Conservation (phyloP, 2,113 vertebrate genomes). For the Cheirogaleus medius region DNA sequence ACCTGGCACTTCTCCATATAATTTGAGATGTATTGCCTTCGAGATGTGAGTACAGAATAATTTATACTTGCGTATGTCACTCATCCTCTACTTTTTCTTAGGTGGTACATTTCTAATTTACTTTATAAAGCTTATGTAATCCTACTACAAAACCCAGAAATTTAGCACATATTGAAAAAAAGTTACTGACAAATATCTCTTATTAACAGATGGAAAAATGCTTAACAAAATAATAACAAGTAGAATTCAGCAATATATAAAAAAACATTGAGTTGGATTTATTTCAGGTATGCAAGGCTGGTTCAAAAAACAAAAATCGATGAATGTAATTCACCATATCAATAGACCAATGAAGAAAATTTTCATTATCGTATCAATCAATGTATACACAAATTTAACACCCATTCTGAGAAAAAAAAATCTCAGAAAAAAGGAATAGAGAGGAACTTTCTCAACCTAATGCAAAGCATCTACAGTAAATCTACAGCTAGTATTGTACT, state of each 20-base stretch:
- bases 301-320: not conserved
- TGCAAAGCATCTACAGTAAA: not conserved
- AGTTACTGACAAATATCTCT: not conserved
- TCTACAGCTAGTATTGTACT: not conserved
- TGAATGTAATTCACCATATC: not conserved
- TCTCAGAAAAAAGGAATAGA: not conserved
- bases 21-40: not conserved
- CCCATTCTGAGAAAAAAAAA: not conserved
- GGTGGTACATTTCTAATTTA: not conserved
- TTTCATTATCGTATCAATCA: not conserved
- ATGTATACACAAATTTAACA: not conserved
- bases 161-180: not conserved
- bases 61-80: not conserved
- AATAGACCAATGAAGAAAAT: not conserved
- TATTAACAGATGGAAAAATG: not conserved
- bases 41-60: not conserved
- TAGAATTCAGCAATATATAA: not conserved
- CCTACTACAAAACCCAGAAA: not conserved
- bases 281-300: not conserved
- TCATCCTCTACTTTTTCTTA: not conserved
- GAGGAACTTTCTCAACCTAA: not conserved
- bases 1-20: not conserved
- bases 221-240: not conserved
- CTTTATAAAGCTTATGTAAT: not conserved
- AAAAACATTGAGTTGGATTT: not conserved